Evolutionary conservation across 2,797 vertebrate genomes (phyloP).

Genomic region (Silurus aristotelis): DNA sequence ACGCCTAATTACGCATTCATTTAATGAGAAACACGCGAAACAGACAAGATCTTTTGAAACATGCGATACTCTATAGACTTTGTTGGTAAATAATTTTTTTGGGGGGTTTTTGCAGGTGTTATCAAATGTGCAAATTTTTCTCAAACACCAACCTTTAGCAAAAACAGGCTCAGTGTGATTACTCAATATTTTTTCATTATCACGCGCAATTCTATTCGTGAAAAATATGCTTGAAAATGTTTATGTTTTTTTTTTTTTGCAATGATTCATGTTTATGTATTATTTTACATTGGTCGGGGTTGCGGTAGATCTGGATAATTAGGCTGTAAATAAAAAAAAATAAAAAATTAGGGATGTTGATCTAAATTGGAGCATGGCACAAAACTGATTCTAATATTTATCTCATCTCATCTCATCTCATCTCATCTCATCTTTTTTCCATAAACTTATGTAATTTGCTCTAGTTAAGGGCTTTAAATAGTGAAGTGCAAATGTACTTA

Average conservation of each 20-base stretch:
- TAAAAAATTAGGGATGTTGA: not conserved
- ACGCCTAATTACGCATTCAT: constrained; percentile 18
- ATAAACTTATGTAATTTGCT: not conserved
- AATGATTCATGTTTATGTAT: not conserved
- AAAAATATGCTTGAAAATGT: not conserved
- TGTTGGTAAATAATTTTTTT: not conserved
- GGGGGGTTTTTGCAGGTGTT: not conserved
- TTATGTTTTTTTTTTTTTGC: too few species aligned
- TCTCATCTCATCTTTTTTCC: not conserved
- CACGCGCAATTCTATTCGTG: not conserved
- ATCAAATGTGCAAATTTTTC: not conserved
- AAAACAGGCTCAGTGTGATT: not conserved
- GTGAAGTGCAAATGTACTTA: not conserved
- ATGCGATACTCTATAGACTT: not conserved
- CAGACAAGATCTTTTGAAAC: not conserved
- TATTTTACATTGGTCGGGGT: not conserved
- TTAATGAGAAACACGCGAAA: not conserved
- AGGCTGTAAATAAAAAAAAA: not conserved
- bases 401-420: not conserved
- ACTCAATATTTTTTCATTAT: not conserved
- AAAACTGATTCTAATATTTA: too few species aligned
- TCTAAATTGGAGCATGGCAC: too few species aligned
- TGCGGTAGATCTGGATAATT: not conserved
- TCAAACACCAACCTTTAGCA: not conserved
- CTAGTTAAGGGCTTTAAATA: not conserved